A percentile compares a stretch with the other conserved stretches of the same genome.
These are phyloP conservation scores for Rhinogobio ventralis DNA, from an alignment of 2,797 vertebrate species.

Conservation along the genomic window DNA sequence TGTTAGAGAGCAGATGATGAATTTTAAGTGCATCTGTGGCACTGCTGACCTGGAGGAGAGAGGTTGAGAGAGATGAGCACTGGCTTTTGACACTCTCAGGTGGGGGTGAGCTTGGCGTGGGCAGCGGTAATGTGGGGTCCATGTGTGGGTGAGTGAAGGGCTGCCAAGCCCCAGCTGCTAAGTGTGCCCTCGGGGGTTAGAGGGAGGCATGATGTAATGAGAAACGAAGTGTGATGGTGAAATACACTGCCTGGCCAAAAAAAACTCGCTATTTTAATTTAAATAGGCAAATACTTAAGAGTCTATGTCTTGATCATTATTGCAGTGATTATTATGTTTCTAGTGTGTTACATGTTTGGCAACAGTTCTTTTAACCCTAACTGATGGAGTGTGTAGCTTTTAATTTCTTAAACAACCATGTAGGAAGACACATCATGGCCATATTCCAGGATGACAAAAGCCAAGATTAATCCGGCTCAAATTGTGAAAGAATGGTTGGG, in stretches of 20 bases:
- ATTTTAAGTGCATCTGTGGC: constrained; percentile 52
- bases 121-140: constrained; percentile 38
- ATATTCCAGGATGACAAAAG: too few relatives aligned
- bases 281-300: too few relatives aligned
- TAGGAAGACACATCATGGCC: too few relatives aligned
- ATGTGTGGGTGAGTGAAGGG: constrained; percentile 48
- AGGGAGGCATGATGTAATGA: constrained; percentile 22
- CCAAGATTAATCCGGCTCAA: too few relatives aligned
- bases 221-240: constrained; percentile 4
- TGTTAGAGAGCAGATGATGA: constrained; percentile 38
- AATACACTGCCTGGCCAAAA: neutral
- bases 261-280: too few relatives aligned
- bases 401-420: too few relatives aligned
- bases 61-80: constrained; percentile 5
- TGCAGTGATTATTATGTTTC: too few relatives aligned
- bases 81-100: constrained; percentile 47
- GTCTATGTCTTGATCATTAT: too few relatives aligned
- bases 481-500: too few relatives aligned
- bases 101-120: constrained; percentile 22
- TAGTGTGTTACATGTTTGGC: too few relatives aligned
- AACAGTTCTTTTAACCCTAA: too few relatives aligned
- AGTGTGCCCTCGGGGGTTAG: constrained; percentile 11
- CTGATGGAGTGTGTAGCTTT: too few relatives aligned
- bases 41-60: constrained; percentile 32
- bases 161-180: constrained; percentile 45